Evolutionary conservation across 2,113 vertebrate genomes (phyloP).

Genomic region (Eulemur rufifrons): DNA sequence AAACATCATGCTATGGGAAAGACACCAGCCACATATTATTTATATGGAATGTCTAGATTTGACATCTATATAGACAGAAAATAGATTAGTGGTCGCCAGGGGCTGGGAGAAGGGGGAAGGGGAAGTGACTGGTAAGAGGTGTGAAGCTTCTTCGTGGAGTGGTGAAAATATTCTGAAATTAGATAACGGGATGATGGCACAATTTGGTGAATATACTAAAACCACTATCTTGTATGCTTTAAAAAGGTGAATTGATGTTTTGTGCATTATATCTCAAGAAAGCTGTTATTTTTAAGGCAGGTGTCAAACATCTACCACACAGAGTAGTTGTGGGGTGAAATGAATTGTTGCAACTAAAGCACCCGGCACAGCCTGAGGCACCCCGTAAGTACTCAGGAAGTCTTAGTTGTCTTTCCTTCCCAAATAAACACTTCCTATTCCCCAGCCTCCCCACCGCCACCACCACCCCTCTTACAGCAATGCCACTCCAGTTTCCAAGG

Average conservation of each 20-base stretch:
- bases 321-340: background rate
- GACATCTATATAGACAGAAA: background rate
- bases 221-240: background rate
- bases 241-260: background rate
- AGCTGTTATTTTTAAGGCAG: background rate
- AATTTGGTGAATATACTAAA: background rate
- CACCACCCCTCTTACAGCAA: background rate
- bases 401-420: background rate
- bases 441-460: rapidly evolving
- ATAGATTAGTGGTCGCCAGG: background rate
- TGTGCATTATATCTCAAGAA: slow-evolving; percentile 16
- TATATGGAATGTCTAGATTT: background rate
- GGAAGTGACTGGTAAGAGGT: background rate
- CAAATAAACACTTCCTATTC: background rate
- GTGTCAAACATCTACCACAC: background rate
- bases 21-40: background rate
- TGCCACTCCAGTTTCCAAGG: background rate
- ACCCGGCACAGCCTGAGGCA: background rate
- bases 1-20: background rate
- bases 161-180: background rate
- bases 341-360: background rate
- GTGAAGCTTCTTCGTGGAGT: background rate
- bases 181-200: background rate
- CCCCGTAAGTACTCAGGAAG: background rate
- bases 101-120: too few species aligned